These are phyloP conservation scores for Lasioglossum oenotherae DNA, from an alignment of 2,888 invertebrate species.

Conservation along the genomic window DNA sequence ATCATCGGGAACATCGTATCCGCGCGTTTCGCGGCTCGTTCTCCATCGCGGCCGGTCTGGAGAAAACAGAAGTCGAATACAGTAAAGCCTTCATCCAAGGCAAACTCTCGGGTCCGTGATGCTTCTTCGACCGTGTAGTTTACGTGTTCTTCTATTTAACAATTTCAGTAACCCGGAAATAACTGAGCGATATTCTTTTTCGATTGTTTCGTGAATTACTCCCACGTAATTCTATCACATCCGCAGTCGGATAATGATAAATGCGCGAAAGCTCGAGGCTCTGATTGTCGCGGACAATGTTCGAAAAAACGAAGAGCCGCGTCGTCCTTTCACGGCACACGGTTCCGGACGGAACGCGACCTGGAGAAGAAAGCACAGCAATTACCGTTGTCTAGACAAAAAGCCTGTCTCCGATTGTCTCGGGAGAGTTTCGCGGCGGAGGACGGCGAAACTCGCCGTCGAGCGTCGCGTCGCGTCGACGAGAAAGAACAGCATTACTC, in stretches of 20 bases:
- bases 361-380: constrained; percentile 34
- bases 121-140: no score
- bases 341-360: background rate
- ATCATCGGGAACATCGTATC: background rate
- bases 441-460: background rate
- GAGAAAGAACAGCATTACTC: background rate
- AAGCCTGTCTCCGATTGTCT: constrained; percentile 33
- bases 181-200: background rate
- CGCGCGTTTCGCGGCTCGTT: background rate
- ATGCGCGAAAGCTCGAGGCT: background rate
- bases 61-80: background rate
- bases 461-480: background rate
- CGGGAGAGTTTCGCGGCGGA: constrained; percentile 11
- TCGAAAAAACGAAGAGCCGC: background rate
- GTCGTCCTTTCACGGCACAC: background rate
- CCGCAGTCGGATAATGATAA: background rate
- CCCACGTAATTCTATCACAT: background rate
- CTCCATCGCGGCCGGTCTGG: background rate
- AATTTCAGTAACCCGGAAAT: background rate
- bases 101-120: no score
- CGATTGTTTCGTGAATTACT: background rate
- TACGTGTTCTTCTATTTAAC: no score
- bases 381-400: constrained; percentile 50
- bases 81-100: no score
- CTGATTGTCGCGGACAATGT: background rate